phyloP scores from a whole-genome alignment of 2,888 invertebrate species.

The Fragum fragum region DNA sequence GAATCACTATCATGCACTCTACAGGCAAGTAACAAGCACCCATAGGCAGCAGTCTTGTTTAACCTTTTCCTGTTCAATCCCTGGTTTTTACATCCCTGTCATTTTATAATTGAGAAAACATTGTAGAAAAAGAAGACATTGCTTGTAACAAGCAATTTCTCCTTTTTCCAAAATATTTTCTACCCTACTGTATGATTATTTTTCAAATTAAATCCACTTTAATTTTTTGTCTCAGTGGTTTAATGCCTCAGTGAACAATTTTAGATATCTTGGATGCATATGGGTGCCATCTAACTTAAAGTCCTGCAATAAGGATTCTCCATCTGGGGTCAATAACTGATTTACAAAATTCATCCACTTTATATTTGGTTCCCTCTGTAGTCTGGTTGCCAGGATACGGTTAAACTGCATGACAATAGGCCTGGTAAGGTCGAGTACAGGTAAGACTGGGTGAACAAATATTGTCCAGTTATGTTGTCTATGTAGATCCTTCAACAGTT shows the following conservation, averaged over 20 bases:
- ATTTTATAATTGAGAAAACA: too few species aligned
- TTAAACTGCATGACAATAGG: conserved; percentile 73
- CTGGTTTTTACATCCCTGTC: too few species aligned
- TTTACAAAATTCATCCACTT: conserved; percentile 69
- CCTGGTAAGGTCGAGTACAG: conserved; percentile 69
- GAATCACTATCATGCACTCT: too few species aligned
- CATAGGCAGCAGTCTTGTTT: too few species aligned
- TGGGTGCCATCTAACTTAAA: conserved; percentile 68
- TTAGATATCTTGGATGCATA: conserved; percentile 62
- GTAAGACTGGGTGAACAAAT: conserved; percentile 71
- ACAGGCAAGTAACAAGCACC: too few species aligned
- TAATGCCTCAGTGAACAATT: conserved; percentile 40
- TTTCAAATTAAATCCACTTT: too few species aligned
- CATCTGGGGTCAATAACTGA: conserved; percentile 53
- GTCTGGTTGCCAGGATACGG: conserved; percentile 56
- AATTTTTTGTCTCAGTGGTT: too few species aligned
- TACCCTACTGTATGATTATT: too few species aligned
- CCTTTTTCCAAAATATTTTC: too few species aligned
- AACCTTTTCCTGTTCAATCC: too few species aligned
- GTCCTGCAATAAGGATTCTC: conserved; percentile 35
- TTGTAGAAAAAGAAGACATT: too few species aligned
- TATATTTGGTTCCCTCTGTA: conserved; percentile 50
- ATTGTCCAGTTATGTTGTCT: conserved; percentile 59
- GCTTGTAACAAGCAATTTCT: too few species aligned
- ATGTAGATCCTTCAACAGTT: conserved; percentile 52